A percentile compares a stretch with the other conserved stretches of the same genome.
Conservation (phyloP, 2,797 vertebrate genomes). For the Mormyrus hasselquistii region DNA sequence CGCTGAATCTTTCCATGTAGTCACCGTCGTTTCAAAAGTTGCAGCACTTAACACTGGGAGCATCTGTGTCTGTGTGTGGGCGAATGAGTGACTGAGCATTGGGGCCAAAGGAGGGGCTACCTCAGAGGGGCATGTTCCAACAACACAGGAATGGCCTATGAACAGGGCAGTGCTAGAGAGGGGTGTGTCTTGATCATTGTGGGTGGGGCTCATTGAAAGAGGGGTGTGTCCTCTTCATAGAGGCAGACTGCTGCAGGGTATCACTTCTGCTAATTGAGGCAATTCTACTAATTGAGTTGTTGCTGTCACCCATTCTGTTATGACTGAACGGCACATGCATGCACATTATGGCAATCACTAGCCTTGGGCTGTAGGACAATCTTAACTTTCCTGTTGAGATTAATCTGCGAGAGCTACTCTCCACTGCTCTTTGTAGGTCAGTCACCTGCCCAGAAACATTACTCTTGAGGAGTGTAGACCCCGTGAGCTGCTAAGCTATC, state of each 20-base stretch:
- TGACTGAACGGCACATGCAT: background rate
- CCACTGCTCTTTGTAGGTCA: background rate
- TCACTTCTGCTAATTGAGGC: background rate
- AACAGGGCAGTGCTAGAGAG: background rate
- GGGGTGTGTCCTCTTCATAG: background rate
- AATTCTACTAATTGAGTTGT: background rate
- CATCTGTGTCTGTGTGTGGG: background rate
- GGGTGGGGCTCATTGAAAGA: background rate
- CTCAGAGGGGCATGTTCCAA: background rate
- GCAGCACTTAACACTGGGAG: background rate
- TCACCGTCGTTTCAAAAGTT: background rate
- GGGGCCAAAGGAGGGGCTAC: background rate
- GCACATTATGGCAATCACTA: background rate
- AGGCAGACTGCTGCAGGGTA: background rate
- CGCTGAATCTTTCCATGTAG: background rate
- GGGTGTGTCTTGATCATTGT: background rate
- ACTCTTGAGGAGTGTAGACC: background rate
- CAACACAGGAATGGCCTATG: background rate
- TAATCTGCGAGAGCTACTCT: background rate
- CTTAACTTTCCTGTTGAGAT: background rate
- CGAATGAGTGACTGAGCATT: background rate
- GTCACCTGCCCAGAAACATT: background rate
- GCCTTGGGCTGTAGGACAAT: background rate
- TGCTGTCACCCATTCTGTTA: background rate
- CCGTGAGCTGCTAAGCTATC: background rate